Percentiles rank a stretch among this genome's conserved stretches.
Conservation (phyloP, 2,113 vertebrate species). For the Pontoporia blainvillei region DNA sequence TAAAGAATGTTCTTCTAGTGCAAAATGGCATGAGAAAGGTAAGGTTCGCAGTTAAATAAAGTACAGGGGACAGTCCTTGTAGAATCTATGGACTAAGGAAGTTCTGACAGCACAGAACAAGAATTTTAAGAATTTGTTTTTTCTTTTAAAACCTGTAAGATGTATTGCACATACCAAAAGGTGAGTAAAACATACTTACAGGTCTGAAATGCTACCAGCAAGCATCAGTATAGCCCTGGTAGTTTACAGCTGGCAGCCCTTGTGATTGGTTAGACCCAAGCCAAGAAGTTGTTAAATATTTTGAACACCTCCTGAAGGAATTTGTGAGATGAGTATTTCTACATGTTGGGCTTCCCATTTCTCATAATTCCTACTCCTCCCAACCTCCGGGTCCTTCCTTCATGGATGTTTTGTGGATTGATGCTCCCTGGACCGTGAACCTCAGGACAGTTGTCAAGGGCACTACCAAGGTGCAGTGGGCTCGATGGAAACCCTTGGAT, state of each 20-base stretch:
- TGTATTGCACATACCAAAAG: background rate
- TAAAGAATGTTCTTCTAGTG: background rate
- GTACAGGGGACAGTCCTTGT: background rate
- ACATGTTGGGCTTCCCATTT: background rate
- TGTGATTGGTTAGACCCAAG: background rate
- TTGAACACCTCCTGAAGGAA: background rate
- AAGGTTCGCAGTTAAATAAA: background rate
- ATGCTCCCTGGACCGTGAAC: background rate
- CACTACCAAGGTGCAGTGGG: fast-evolving
- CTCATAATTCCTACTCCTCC: background rate
- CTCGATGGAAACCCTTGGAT: background rate
- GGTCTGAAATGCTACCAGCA: background rate
- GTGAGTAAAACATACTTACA: background rate
- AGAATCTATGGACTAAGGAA: too few species aligned
- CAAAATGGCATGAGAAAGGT: background rate
- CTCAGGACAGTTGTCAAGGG: conserved; percentile 32
- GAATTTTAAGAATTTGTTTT: background rate
- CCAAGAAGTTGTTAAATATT: background rate
- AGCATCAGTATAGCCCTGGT: fast-evolving
- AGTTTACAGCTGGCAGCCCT: fast-evolving
- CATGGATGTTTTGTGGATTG: background rate
- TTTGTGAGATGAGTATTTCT: background rate
- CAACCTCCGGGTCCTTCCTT: background rate
- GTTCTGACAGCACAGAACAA: background rate
- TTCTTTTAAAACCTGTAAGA: background rate